Evolutionary conservation across 1,140 invertebrate genomes (phyloP).

Genomic region (Stegodyphus dumicola): DNA sequence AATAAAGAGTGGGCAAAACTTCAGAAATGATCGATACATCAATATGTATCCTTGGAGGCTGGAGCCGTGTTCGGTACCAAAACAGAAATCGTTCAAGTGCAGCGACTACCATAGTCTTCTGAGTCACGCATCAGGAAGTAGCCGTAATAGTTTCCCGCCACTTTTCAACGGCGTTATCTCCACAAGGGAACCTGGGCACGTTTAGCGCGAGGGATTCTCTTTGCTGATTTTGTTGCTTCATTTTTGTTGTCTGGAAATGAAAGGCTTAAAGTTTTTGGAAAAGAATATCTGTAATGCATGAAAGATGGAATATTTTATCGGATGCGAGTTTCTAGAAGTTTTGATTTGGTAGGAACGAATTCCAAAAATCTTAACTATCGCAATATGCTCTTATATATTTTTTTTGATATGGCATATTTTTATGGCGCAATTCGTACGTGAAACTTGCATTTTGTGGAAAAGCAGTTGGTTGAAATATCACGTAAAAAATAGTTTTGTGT

Average conservation of each 20-base stretch:
- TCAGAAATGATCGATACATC: conserved; percentile 28
- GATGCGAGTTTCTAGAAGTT: too few relatives aligned
- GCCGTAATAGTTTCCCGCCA: conserved; percentile 14
- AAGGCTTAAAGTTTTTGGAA: conserved; percentile 12
- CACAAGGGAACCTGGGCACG: background rate
- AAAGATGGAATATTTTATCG: too few relatives aligned
- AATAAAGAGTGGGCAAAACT: conserved; percentile 17
- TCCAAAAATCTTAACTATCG: too few relatives aligned
- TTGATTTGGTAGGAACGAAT: too few relatives aligned
- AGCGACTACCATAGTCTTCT: background rate
- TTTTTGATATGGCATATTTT: too few relatives aligned
- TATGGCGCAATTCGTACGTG: too few relatives aligned
- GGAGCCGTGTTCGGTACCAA: background rate
- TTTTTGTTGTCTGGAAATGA: conserved; percentile 9
- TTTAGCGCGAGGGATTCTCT: too few relatives aligned
- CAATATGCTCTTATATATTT: too few relatives aligned
- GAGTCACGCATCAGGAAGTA: conserved; percentile 27
- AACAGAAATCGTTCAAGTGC: conserved; percentile 16
- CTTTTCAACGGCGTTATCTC: conserved; percentile 23
- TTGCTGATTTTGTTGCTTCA: too few relatives aligned
- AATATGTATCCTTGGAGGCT: conserved; percentile 24
- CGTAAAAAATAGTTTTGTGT: too few relatives aligned
- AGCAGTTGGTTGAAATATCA: too few relatives aligned
- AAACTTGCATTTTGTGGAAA: too few relatives aligned
- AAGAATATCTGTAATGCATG: background rate